These are phyloP conservation scores for Popillia japonica DNA, from an alignment of 1,140 invertebrate species.

Conservation along the genomic window DNA sequence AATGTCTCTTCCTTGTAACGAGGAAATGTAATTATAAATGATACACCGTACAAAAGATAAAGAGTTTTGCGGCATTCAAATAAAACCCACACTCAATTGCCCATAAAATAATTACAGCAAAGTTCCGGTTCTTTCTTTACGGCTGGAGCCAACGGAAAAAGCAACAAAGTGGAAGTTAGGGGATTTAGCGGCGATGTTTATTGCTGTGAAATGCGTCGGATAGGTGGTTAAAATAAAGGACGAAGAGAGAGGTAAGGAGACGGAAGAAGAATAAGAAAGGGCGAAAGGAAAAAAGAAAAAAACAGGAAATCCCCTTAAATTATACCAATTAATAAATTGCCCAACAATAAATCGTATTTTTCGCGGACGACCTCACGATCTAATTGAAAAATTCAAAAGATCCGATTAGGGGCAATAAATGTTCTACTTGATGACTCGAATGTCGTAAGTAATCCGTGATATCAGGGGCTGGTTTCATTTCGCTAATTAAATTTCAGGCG, in stretches of 20 bases:
- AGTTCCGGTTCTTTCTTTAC: slow-evolving; percentile 14
- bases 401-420: slow-evolving; percentile 11
- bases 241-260: background rate
- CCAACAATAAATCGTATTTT: slow-evolving; percentile 15
- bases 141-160: background rate
- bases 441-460: slow-evolving; percentile 14
- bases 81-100: slow-evolving; percentile 25
- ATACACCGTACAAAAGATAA: background rate
- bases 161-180: slow-evolving; percentile 8
- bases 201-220: slow-evolving; percentile 3
- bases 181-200: background rate
- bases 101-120: slow-evolving; percentile 32
- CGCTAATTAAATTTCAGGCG: slow-evolving; percentile 12
- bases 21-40: slow-evolving; percentile 25
- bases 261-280: background rate
- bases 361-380: background rate
- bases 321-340: slow-evolving; percentile 29
- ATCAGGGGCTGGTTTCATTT: background rate
- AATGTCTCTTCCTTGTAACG: background rate
- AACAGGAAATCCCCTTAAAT: background rate
- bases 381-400: slow-evolving; percentile 34
- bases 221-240: slow-evolving; percentile 13
- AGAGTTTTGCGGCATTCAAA: slow-evolving; percentile 4
- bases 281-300: background rate
- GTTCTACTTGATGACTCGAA: background rate